Evolutionary conservation across 2,797 vertebrate genomes (phyloP).

Genomic region (Agapornis canus): DNA sequence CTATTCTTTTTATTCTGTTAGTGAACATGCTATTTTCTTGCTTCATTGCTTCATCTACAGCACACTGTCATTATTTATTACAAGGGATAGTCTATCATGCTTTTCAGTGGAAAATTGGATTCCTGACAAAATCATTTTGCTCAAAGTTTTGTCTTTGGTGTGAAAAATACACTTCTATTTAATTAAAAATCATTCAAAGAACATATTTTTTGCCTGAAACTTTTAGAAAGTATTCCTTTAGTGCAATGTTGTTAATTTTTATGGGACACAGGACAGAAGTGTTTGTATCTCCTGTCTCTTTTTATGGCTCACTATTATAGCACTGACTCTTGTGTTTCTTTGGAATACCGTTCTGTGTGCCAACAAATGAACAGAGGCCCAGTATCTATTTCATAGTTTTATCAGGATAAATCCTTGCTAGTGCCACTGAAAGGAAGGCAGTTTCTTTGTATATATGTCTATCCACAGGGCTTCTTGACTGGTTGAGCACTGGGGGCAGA

Average conservation of each 20-base stretch:
- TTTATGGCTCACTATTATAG: constrained; percentile 12
- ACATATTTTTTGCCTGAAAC: not conserved
- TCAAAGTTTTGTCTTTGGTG: constrained; percentile 26
- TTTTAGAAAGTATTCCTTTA: not conserved
- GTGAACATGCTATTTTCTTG: constrained; percentile 14
- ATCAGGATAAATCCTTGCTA: constrained; percentile 33
- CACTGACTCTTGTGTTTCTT: constrained; percentile 26
- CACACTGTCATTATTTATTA: not conserved
- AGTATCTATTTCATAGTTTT: constrained; percentile 27
- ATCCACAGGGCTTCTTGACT: constrained; percentile 6
- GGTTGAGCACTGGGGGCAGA: not conserved
- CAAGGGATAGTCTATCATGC: not conserved
- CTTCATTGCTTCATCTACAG: constrained; percentile 19
- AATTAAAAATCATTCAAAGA: constrained; percentile 3
- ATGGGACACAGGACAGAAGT: constrained; percentile 18
- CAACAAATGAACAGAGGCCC: constrained; percentile 37
- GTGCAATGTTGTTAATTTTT: constrained; percentile 35
- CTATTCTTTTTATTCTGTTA: not conserved
- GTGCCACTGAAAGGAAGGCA: not conserved
- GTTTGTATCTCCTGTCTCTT: constrained; percentile 52
- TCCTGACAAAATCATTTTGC: constrained; percentile 4
- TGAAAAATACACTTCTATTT: not conserved
- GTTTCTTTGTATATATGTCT: not conserved
- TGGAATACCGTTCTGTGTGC: not conserved
- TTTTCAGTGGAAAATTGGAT: constrained; percentile 51